Percentiles rank a stretch among this genome's conserved stretches.
Conservation (phyloP, 92 coral and sea anemone species). For the Hydrozoanthus gracilis region DNA sequence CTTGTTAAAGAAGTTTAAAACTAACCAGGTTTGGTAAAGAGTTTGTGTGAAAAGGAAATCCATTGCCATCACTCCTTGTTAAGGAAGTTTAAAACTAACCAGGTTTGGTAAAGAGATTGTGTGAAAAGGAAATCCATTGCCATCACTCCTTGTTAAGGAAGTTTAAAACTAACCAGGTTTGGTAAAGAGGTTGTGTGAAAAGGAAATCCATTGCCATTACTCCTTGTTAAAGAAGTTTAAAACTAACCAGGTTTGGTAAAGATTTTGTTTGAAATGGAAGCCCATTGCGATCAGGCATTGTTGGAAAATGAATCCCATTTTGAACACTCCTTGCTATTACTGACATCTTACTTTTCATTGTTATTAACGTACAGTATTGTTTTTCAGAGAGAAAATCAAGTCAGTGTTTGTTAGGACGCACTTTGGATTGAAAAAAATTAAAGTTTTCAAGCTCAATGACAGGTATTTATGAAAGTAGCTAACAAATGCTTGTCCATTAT, state of each 20-base stretch:
- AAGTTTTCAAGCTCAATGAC: conserved; percentile 6
- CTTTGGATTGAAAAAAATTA: conserved; percentile 66
- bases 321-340: neutral
- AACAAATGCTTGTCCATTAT: too few relatives aligned
- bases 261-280: neutral
- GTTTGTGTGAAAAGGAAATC: neutral
- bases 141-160: neutral
- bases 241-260: neutral
- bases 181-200: neutral
- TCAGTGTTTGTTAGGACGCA: conserved; percentile 72
- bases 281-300: too few relatives aligned
- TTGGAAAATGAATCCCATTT: too few relatives aligned
- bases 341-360: neutral
- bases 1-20: neutral
- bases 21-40: neutral
- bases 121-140: neutral
- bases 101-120: neutral
- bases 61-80: neutral
- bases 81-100: neutral
- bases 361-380: neutral
- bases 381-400: conserved; percentile 53
- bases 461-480: neutral
- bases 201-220: too few relatives aligned
- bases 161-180: neutral
- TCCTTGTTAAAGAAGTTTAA: neutral